A percentile compares a stretch with the other conserved stretches of the same genome.
Evolutionary conservation across 2,797 vertebrate species (phyloP).

Genomic region (Accipiter minullus): DNA sequence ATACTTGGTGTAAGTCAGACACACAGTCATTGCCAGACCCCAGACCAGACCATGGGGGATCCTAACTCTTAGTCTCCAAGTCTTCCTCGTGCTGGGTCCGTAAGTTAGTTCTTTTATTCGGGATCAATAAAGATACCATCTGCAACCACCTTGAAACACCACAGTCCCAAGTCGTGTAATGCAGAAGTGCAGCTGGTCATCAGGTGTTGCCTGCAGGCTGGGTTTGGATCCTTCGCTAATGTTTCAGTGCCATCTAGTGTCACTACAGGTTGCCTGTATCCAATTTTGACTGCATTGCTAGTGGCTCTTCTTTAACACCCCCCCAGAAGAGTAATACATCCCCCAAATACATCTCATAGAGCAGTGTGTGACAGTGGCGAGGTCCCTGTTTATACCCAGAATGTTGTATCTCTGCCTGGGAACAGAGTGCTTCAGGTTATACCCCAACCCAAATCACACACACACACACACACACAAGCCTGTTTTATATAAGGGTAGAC

Average conservation of each 20-base stretch:
- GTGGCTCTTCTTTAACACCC: neutral
- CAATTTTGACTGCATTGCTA: neutral
- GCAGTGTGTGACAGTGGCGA: neutral
- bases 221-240: neutral
- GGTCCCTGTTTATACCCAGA: neutral
- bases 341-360: neutral
- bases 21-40: neutral
- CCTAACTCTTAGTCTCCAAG: neutral
- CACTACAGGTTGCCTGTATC: neutral
- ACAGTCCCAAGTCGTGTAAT: accelerated
- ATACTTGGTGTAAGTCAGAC: neutral
- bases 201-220: neutral
- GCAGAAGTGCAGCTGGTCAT: neutral
- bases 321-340: neutral
- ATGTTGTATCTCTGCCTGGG: neutral
- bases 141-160: neutral
- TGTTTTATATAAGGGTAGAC: neutral
- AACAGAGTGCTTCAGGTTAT: neutral
- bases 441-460: neutral
- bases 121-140: neutral
- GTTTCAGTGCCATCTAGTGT: neutral
- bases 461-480: too few relatives aligned
- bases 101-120: neutral
- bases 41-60: neutral
- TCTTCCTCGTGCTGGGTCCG: neutral